Evolutionary conservation across 1,140 invertebrate genomes (phyloP), one percentile per base, ranked within the genome.

Genomic region (Antheraea pernyi): DNA sequence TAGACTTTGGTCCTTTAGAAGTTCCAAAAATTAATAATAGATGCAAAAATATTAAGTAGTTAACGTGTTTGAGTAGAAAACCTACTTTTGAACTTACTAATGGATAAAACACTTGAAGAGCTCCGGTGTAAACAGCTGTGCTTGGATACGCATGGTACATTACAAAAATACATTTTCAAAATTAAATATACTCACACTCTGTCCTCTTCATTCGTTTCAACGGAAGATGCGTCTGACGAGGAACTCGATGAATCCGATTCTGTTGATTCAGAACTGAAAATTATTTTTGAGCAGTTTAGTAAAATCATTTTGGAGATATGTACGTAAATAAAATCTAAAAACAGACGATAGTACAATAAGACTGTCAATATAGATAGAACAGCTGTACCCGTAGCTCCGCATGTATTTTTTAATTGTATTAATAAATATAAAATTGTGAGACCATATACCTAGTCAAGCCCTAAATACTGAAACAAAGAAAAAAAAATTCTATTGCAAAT

Each of bases 211-310:
- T 61, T 75, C 4, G 82, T 84, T 68, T 85, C 83, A 48, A 75
- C 59, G 11, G 84, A 85, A 9, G 86, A 88, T 3, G 74, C 85
- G 30, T 77, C 76, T 0, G 74, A 74, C 9, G 84, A 82, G 0
- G 70, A 30, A 76, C 22, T 65, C 16, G 19, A 19, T 42, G 64
- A 60, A 10, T 63, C 59, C 0, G 59, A 59, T 42, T 61, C 19
- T 9, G 60, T 22, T n/a, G 8, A 13, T 22, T 61, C 46, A 53
- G 19, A 13, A 30, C 60, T 19, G 19, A 9, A 61, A 36, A 61
- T 61, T 13, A 9, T 30, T 61, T 61, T 16, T n/a, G 6, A 61
- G 9, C 10, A 37, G 5, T 2, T 53, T 53, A 53, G 11, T 16
- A 6, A 16, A 53, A 53, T 10, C 11, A n/a, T 53, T 53, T 53